Base-by-base conservation (phyloP, 2,113 vertebrate genomes). In the Grantiella picta region DNA sequence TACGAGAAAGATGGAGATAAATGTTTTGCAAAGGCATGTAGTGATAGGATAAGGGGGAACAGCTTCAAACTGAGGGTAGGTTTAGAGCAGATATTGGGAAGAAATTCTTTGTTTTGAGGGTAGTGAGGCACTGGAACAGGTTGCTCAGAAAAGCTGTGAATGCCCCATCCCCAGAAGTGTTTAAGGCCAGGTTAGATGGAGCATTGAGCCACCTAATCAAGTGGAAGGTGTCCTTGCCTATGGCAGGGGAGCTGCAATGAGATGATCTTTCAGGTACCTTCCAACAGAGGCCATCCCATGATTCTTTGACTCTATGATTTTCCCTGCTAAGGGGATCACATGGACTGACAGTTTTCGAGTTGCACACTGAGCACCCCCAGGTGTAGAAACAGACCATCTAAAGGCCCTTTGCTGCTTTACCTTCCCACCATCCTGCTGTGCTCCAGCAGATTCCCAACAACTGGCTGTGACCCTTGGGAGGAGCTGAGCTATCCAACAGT, bases 341-440 rank as follows among this genome's bases (percentile, higher is more conserved):
- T 1, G 1, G 60, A 72, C 44, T 68, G 27, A 25, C 2, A 40
- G 18, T 28, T 78, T 68, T 28, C 31, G 35, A 68, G 31, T 24
- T 57, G 16, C 19, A 53, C 52, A 29, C 21, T 0, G 0, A 86
- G 23, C 40, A 65, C 8, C 2, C 7, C 9, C 21, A 56, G 8
- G 4, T 40, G 22, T 47, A 36, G 19, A 57, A 82, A 78, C 5
- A 54, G 28, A 27, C 52, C 54, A 13, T n/a, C 17, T 10, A 64
- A 64, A 82, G 17, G 6, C 10, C 9, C 7, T 77, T 63, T 18
- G 3, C 8, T 7, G 2, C 9, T 45, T 61, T 19, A 45, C 16
- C 24, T 49, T 29, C n/a, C 31, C 14, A 19, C 4, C 6, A 29
- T 19, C 21, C 76, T 3, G 6, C 59, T 18, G 7, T 1, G 1